Evolutionary conservation across 2,888 invertebrate species (phyloP), one percentile per base, ranked within the genome.

Genomic region (Drosophila testacea): DNA sequence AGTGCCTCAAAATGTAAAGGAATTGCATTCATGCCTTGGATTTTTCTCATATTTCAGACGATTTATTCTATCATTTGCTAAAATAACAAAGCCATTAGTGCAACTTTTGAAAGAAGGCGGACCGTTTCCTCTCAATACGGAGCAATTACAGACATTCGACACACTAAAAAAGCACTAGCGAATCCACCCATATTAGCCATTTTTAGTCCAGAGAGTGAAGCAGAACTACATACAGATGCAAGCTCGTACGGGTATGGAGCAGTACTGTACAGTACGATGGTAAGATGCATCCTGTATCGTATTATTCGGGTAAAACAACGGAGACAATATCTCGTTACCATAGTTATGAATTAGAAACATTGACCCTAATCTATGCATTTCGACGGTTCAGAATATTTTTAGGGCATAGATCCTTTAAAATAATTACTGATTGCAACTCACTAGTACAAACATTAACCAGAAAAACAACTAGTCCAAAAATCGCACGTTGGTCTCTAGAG

Each of bases 11-110:
- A 38, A 39, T 11, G 1, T 38, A 4, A 22, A 51, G 2, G 4
- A 27, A 4, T 27, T 51, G 1, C 38, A 51, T 4, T 51, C 7
- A 1, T 51, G 51, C 13, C 13, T 48, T 4, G 32, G 47, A 4
- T 13, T 47, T 4, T 47, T 47, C 6, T 51, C 38, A n/a, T 54
- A 54, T 42, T 54, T 42, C 11, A 30, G 54, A 22, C 16, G 6
- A 1, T 54, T 30, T 7, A 10, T 54, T 6, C 2, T 32, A 1
- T 42, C 32, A 6, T 42, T 55, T 11, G 32, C 54, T 0, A 16
- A 22, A 6, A 22, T 32, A 34, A 11, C 54, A 4, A 55, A 42
- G 22, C 54, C 42, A 32, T 32, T 42, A 4, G 13, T 28, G 1
- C 3, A 54, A 0, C 6, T 42, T 1, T 10, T 42, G 3, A 55